Base-by-base conservation (phyloP, 2,888 invertebrate genomes). In the Mimas tiliae region DNA sequence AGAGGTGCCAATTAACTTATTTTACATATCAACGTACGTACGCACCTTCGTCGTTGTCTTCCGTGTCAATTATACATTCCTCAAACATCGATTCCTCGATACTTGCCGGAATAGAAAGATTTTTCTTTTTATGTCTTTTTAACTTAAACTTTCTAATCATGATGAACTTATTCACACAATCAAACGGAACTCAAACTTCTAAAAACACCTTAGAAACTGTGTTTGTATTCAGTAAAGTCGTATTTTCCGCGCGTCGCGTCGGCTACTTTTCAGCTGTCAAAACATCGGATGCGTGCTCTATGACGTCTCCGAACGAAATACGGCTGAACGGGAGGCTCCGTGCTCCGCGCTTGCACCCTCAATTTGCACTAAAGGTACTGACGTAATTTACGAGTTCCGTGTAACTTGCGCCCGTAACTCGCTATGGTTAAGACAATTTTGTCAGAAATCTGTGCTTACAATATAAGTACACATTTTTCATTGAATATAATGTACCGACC, bases 341-440 rank as follows among this genome's bases (percentile, higher is more conserved):
- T 55, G 16, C 55, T 55, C n/a, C 55, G 19, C 55, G 55, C 38
- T 38, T 58, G 55, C 55, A 55, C 16, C 34, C 55, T 16, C 3
- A 14, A 38, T 34, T 55, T 38, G 55, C 55, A 38, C 55, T 38
- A 19, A 38, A n/a, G 34, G n/a, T 38, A 55, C 55, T 55, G 55
- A n/a, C 38, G 38, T 19, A 38, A 19, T 38, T 38, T 11, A 38
- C 6, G 6, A 19, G 11, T 27, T 3, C 8, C 6, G 6, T 16
- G 7, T 38, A 11, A 58, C 8, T 38, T 12, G 9, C 38, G 38
- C 0, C 55, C 34, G 1, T 38, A 9, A n/a, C 9, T 38, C 38
- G 12, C 16, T 38, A 19, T 14, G 16, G n/a, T 8, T 34, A 14
- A 6, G 21, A 12, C 12, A 27, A 6, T 27, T n/a, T n/a, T n/a